Base-by-base conservation (phyloP, 1,140 invertebrate genomes). In the Neodiprion virginianus region DNA sequence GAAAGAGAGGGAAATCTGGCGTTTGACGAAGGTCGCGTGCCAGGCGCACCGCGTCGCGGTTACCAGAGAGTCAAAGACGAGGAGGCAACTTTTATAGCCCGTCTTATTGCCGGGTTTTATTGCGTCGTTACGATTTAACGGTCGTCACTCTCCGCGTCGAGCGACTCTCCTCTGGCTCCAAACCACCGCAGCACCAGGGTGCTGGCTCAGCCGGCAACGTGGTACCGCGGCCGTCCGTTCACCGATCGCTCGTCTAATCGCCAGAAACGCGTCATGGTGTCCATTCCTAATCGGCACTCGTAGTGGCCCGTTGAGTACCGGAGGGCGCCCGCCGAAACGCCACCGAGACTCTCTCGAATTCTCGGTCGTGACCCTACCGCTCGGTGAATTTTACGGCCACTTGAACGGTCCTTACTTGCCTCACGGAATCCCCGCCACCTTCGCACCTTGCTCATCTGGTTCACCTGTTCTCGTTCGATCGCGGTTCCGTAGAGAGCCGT, bases 41-140 rank as follows among this genome's bases (percentile, higher is more conserved):
- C 86, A 82, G 81, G 79, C 78, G 76, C 78, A 61, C 76, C 82
- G 11, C 68, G 11, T 23, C 68, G 68, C 78, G 81, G 83, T 73
- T 78, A 76, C 77, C 79, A 74, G 74, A 79, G 73, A 77, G 75
- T 79, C 75, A 73, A 68, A 79, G 28, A 40, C 78, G 76, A 75
- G 67, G 75, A 75, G 75, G 80, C 79, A 75, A 78, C 77, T 78
- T 86, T 88, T 87, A 87, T 87, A 83, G 86, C 80, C 73, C 80
- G 81, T 85, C 82, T 86, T 84, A 86, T 85, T 83, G 78, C 81
- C 82, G 48, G 81, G 81, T 81, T 88, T 88, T 87, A 88, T 88
- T 87, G 80, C 86, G 79, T 87, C 86, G 86, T 88, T 86, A 88
- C 82, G 75, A 79, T 86, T 87, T 86, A 87, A 88, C 86, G 86